Evolutionary conservation across 2,888 invertebrate genomes (phyloP), one percentile per base, ranked within the genome.

Genomic region (Orchestes rusci): DNA sequence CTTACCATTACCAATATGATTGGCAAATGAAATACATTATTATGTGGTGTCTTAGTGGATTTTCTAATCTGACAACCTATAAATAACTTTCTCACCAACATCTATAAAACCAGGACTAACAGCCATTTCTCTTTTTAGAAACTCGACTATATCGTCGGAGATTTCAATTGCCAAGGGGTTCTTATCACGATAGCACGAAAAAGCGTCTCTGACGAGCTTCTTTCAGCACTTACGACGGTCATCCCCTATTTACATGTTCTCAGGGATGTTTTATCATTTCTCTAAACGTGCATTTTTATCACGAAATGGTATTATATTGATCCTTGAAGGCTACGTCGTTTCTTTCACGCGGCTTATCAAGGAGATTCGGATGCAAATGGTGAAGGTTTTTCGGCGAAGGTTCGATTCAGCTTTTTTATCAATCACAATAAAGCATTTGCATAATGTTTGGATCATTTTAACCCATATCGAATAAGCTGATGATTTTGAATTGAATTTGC

Each of bases 111-210:
- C n/a, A n/a, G n/a, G n/a, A n/a, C n/a, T n/a, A n/a, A n/a, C n/a
- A n/a, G n/a, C n/a, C n/a, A n/a, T n/a, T n/a, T n/a, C n/a, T n/a
- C n/a, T n/a, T n/a, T n/a, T n/a, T n/a, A n/a, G n/a, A n/a, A n/a
- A 38, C 17, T 53, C 58, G 59, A 62, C 62, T 62, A 63, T 64
- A 64, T 65, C 62, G 63, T 61, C 59, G 59, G 55, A 56, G 51
- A 60, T 59, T 62, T 63, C 61, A 63, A 63, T 64, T 60, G 57
- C 56, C 55, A 43, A 16, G 16, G 17, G 43, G 43, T 42, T 49
- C 55, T 57, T 59, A 60, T 62, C 60, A n/a, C 53, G 52, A 51
- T 51, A 29, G 55, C 56, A 54, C 55, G 53, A 58, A 57, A n/a
- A 56, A 56, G 53, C 44, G 53, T 55, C 55, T 55, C 53, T 56